Conservation (phyloP, 2,113 vertebrate species). For the Dunckerocampus dactyliophorus region DNA sequence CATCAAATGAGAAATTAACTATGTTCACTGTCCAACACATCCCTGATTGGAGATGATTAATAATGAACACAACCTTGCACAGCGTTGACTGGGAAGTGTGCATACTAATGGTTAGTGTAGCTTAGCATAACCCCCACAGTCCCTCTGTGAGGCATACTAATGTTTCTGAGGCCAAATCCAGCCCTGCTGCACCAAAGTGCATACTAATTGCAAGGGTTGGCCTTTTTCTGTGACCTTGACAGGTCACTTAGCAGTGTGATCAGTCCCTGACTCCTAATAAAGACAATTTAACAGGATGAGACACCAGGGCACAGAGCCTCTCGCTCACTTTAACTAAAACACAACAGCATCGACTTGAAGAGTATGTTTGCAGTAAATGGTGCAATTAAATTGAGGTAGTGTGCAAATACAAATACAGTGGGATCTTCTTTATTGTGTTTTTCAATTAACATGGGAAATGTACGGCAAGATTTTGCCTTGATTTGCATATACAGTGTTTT, state of each 20-base stretch:
- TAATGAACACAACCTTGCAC: conserved; percentile 27
- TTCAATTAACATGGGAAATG: too few species aligned
- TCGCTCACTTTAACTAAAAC: conserved; percentile 39
- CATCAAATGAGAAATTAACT: too few species aligned
- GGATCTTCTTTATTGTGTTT: too few species aligned
- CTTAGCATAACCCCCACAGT: conserved; percentile 36
- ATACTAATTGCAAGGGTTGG: conserved; percentile 94
- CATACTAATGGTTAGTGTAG: conserved; percentile 50
- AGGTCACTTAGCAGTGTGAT: conserved; percentile 96
- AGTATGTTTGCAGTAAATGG: neutral
- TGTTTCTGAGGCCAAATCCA: conserved; percentile 57
- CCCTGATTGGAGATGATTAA: conserved; percentile 12
- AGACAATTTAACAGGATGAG: conserved; percentile 93
- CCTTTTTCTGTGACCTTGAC: conserved; percentile 93
- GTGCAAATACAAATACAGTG: neutral
- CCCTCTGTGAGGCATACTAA: conserved; percentile 57
- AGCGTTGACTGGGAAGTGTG: conserved; percentile 27
- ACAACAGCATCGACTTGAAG: neutral
- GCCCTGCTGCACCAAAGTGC: conserved; percentile 84
- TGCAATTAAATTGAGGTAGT: neutral
- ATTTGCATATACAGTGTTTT: too few species aligned
- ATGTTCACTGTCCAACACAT: conserved; percentile 8
- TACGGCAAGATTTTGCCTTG: too few species aligned
- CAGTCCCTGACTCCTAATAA: conserved; percentile 99
- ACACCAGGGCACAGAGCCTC: conserved; percentile 75